Base-by-base conservation (phyloP, 1,140 invertebrate genomes). In the Bombus cullumanus region DNA sequence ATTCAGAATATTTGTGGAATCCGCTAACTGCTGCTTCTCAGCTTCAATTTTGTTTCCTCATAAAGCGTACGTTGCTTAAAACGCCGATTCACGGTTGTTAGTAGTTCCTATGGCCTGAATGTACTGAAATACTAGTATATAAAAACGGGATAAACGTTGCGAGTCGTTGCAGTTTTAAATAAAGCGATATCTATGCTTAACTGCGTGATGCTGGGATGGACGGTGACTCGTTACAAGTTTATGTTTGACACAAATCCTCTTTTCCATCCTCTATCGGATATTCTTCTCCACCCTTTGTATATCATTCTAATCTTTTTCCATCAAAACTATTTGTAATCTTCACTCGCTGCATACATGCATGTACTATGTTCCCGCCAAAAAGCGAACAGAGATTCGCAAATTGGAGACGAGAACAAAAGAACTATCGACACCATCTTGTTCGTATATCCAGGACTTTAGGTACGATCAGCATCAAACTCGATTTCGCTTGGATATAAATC, bases 401-500 rank as follows among this genome's bases (percentile, higher is more conserved):
- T 31, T 31, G n/a, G 13, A 15, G 0, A 34, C 12, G 0, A 34
- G 31, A 34, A 34, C n/a, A 15, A 31, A 53, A 53, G 47, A 53
- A 53, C 78, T 66, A 37, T 18, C 31, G 59, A 31, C 12, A 41
- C 13, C 39, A 10, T 25, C 25, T 57, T 47, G 57, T 74, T 41
- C 78, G 59, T 85, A 74, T 66, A 85, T 74, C 83, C 71, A 28
- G 59, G 75, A 74, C 72, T 86, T 89, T 88, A 86, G 85, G 64
- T 89, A 81, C 87, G 84, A 89, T 89, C 88, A 88, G 88, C 81
- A 93, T 92, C 91, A 92, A 91, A 93, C 92, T 92, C 92, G 92
- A 93, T 92, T 90, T 90, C 86, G 92, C 82, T 72, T 81, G 89
- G 80, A 88, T 92, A 93, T 93, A 93, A 92, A 93, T 93, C 92